Conservation (phyloP, 2,797 vertebrate genomes). For the Lepilemur ruficaudatus region DNA sequence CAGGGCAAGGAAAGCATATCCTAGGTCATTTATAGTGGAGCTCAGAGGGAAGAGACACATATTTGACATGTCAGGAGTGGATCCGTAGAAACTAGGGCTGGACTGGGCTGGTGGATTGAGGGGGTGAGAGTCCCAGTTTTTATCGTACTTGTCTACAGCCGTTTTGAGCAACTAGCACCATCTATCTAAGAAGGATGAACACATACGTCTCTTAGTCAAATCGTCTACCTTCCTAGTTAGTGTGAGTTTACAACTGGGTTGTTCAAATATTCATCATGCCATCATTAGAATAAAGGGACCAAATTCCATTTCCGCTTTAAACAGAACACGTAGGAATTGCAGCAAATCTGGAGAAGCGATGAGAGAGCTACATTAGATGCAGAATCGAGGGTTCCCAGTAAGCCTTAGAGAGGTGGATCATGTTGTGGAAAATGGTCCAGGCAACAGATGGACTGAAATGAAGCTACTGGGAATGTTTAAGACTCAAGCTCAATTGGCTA, state of each 20-base stretch:
- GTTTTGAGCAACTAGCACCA: not conserved
- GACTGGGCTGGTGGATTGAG: not conserved
- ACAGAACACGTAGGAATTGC: not conserved
- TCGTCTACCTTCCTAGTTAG: not conserved
- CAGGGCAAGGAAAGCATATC: not conserved
- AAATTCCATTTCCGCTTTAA: not conserved
- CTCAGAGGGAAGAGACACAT: no score
- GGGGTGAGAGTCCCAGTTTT: not conserved
- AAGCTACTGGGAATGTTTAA: not conserved
- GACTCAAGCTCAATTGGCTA: not conserved
- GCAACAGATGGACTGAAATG: not conserved
- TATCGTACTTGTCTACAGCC: not conserved
- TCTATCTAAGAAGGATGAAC: not conserved
- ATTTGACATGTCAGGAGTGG: not conserved
- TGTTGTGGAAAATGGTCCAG: not conserved
- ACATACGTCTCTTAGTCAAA: not conserved
- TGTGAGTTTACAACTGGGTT: not conserved
- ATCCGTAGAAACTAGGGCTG: not conserved
- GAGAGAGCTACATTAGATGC: no score
- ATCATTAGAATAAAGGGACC: not conserved
- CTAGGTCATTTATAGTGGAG: not conserved
- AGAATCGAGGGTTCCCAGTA: not conserved
- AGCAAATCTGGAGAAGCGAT: not conserved
- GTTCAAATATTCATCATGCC: not conserved
- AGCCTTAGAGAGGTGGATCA: not conserved